Base-by-base conservation (phyloP, 1,140 invertebrate genomes). In the Stenopsyche tienmushanensis region DNA sequence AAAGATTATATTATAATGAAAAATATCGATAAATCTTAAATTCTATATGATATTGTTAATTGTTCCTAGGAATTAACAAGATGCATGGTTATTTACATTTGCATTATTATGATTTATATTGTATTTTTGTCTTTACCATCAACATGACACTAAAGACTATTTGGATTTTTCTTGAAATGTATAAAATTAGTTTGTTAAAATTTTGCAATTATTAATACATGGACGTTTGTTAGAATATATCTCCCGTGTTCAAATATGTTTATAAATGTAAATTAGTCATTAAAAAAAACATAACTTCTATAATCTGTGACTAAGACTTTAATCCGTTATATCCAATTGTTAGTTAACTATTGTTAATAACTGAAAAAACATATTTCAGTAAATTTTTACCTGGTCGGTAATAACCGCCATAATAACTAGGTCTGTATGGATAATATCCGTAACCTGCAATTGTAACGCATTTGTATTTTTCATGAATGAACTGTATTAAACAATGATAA, bases 301-400 rank as follows among this genome's bases (percentile, higher is more conserved):
- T n/a, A 20, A 15, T 2, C n/a, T 50, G 15, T 50, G n/a, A 50
- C 20, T 2, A 50, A 50, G n/a, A 50, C 5, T 50, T 29, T 5
- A 17, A 15, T 21, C 45, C n/a, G 8, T 17, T 49, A 49, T 21
- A 49, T 29, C 15, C 2, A 42, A 18, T 41, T 23, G 3, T 52
- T 23, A 7, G 13, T 21, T 8, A 18, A 18, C 3, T 26, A 26
- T 8, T 2, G 34, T 58, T 24, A 42, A 23, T 58, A 10, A 49
- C 20, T 21, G n/a, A 49, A 58, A 41, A 17, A 9, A 7, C 18
- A 62, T 9, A 58, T 17, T 50, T 21, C 23, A 20, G 13, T 42
- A 10, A 60, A 60, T 17, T 39, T 13, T 64, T 69, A 69, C 66
- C 66, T 69, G 66, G 66, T 57, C 66, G 62, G 62, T 69, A 65